phyloP scores from a whole-genome alignment of 2,113 vertebrate species.

The Lamprotornis superbus region DNA sequence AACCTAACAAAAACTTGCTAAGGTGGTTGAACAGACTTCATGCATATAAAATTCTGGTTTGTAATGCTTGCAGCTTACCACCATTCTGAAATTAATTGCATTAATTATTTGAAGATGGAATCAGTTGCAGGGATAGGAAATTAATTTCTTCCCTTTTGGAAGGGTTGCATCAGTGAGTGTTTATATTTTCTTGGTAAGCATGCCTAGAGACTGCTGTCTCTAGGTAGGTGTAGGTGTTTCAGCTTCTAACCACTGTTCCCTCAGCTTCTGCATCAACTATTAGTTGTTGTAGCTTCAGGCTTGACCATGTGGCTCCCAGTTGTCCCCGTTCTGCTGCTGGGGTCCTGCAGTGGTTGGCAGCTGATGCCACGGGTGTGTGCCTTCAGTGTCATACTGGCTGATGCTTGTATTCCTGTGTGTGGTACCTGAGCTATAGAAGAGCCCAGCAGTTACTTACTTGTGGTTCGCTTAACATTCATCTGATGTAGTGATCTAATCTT shows the following conservation, averaged over 20 bases:
- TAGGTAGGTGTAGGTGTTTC: neutral
- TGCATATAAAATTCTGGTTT: neutral
- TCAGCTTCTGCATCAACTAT: neutral
- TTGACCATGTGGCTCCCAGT: accelerated
- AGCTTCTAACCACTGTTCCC: neutral
- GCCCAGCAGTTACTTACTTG: neutral
- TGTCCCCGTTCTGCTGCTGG: accelerated
- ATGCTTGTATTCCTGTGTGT: neutral
- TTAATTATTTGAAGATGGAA: neutral
- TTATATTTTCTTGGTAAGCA: neutral
- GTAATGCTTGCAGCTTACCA: neutral
- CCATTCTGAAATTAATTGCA: neutral
- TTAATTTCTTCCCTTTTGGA: neutral
- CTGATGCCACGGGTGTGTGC: neutral
- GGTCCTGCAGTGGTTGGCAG: neutral
- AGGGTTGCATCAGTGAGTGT: neutral
- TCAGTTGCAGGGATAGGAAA: neutral
- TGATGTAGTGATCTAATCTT: neutral
- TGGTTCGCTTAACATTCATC: neutral
- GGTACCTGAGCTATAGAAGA: neutral
- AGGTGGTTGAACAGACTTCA: neutral
- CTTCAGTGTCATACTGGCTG: neutral
- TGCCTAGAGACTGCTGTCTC: neutral
- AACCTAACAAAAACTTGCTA: neutral
- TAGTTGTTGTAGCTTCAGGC: neutral